Evolutionary conservation across 2,113 vertebrate species (phyloP).

Genomic region (Coptodon rendalli): DNA sequence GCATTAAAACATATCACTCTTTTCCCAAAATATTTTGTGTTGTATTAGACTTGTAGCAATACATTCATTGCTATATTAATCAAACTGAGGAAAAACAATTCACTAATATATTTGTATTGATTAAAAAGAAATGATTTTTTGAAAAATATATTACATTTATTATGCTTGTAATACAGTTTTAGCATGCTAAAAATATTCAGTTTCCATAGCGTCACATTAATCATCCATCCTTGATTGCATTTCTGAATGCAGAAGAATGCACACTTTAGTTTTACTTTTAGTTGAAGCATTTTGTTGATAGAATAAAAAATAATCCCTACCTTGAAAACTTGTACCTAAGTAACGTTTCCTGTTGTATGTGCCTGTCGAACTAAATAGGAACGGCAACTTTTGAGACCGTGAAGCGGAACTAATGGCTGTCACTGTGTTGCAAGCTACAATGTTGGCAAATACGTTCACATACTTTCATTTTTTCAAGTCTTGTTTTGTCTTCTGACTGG

Average conservation of each 20-base stretch:
- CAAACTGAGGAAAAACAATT: neutral
- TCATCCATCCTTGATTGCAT: neutral
- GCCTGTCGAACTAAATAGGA: rapidly evolving
- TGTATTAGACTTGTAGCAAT: neutral
- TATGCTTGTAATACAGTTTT: neutral
- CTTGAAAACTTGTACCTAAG: rapidly evolving
- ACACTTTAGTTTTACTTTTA: neutral
- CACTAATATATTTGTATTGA: neutral
- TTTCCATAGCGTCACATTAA: neutral
- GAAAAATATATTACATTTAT: neutral
- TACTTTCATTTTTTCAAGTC: neutral
- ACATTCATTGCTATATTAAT: neutral
- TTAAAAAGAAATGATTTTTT: neutral
- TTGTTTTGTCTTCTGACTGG: neutral
- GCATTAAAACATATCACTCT: neutral
- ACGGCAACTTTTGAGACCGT: neutral
- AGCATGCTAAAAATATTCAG: neutral
- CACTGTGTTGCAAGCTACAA: neutral
- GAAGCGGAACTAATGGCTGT: neutral
- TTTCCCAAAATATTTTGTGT: neutral
- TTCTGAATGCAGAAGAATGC: neutral
- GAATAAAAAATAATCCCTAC: neutral
- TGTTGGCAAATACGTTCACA: neutral
- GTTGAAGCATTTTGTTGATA: neutral
- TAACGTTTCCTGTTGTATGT: rapidly evolving